Evolutionary conservation across 2,797 vertebrate genomes (phyloP).

Genomic region (Scolopax rusticola): DNA sequence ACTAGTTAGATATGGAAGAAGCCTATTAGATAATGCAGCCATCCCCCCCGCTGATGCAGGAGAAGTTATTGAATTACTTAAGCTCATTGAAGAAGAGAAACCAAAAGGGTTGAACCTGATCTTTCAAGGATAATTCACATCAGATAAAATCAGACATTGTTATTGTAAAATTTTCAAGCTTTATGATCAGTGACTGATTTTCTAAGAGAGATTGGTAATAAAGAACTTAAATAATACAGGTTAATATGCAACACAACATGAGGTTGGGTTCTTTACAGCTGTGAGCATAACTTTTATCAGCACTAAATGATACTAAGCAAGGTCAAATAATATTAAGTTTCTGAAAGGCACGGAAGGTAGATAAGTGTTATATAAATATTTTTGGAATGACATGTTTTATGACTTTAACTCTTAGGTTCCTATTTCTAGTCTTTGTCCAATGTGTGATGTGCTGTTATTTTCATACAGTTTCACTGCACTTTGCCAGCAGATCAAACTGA

Average conservation of each 20-base stretch:
- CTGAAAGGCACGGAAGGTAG: not conserved
- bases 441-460: not conserved
- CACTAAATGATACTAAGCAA: not conserved
- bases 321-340: not conserved
- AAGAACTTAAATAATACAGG: not conserved
- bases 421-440: not conserved
- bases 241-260: not conserved
- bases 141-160: not conserved
- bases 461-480: not conserved
- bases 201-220: not conserved
- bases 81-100: not conserved
- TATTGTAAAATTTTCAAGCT: not conserved
- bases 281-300: not conserved
- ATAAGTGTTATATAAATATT: not conserved
- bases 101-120: not conserved
- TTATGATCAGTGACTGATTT: not conserved
- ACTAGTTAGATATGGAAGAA: not conserved
- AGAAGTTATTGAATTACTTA: constrained; percentile 34
- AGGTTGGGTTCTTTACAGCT: not conserved
- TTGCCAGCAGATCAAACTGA: not conserved
- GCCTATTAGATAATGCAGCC: constrained; percentile 13
- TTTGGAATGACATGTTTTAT: not conserved
- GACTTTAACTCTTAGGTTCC: not conserved
- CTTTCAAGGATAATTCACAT: constrained; percentile 21
- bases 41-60: not conserved